Evolutionary conservation across 1,140 invertebrate genomes (phyloP).

Genomic region (Pseudomyrmex flavicornis): DNA sequence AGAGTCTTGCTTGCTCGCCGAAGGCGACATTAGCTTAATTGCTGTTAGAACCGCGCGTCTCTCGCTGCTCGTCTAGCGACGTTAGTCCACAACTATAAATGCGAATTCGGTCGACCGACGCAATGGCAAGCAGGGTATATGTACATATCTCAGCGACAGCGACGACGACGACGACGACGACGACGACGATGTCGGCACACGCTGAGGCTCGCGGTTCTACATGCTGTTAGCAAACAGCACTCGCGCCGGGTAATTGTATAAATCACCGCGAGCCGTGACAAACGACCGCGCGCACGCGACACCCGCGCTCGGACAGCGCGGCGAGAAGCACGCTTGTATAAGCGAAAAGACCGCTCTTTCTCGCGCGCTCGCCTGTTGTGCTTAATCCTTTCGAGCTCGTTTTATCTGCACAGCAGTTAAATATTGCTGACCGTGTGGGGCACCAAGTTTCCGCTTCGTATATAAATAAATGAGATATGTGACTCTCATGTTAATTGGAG

Average conservation of each 20-base stretch:
- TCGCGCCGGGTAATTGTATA: constrained; percentile 67
- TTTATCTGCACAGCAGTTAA: constrained; percentile 15
- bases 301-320: constrained; percentile 20
- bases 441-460: no score
- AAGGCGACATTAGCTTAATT: constrained; percentile 73
- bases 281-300: constrained; percentile 55
- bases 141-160: constrained; percentile 6
- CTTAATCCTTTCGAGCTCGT: neutral
- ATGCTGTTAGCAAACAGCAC: constrained; percentile 70
- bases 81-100: constrained; percentile 37
- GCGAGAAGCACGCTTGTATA: constrained; percentile 43
- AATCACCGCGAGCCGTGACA: constrained; percentile 67
- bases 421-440: neutral
- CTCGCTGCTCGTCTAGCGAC: neutral
- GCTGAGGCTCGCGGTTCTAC: constrained; percentile 43
- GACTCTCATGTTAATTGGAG: neutral
- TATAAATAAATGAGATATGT: no score
- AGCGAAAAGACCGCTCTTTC: constrained; percentile 25
- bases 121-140: constrained; percentile 12
- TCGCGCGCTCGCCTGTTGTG: neutral
- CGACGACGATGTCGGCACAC: constrained; percentile 14
- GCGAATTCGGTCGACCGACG: constrained; percentile 42
- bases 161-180: neutral
- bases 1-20: constrained; percentile 43
- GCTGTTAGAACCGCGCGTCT: constrained; percentile 20